Base-by-base conservation (phyloP, 2,888 invertebrate species). In the Leptothorax acervorum region DNA sequence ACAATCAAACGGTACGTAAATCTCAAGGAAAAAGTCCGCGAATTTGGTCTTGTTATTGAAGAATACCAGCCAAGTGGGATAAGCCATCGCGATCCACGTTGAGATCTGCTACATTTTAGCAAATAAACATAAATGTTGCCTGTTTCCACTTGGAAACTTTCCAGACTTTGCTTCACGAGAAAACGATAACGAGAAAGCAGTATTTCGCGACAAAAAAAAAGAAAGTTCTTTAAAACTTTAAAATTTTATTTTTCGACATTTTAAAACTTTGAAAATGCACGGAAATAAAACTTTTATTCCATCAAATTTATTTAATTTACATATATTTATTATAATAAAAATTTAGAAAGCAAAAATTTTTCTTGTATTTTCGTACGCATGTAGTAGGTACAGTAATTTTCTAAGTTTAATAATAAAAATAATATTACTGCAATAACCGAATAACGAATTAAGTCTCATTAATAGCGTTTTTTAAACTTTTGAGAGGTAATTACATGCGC, bases 1-100 rank as follows among this genome's bases (percentile, higher is more conserved):
- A 57, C 94, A 94, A 60, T 95, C 91, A 60, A 95, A 93, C 0
- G 95, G 95, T 4, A 94, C 85, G 70, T 93, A 90, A 66, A 94
- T 92, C 0, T 92, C 82, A 3, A 85, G 45, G 55, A 95, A 92
- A 51, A 94, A 95, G 2, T 92, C 86, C 0, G 89, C 79, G 48
- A 93, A 86, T 1, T 74, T 87, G 3, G 93, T 94, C 11, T 88
- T 87, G 39, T 93, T 88, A 15, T 87, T 82, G 73, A 94, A 92
- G 83, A 95, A 94, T 57, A 94, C 86, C 74, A 95, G 39, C 95
- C 95, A 95, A 4, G 93, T 94, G 18, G 94, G 94, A 88, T 95
- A 94, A 1, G 94, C 88, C 94, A 95, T 94, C 51, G 92, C 83
- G 65, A 94, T 93, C 94, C 94, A 94, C 1, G 87, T 85, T 0